Evolutionary conservation across 2,113 vertebrate genomes (phyloP).

Genomic region (Oostethus manadensis): DNA sequence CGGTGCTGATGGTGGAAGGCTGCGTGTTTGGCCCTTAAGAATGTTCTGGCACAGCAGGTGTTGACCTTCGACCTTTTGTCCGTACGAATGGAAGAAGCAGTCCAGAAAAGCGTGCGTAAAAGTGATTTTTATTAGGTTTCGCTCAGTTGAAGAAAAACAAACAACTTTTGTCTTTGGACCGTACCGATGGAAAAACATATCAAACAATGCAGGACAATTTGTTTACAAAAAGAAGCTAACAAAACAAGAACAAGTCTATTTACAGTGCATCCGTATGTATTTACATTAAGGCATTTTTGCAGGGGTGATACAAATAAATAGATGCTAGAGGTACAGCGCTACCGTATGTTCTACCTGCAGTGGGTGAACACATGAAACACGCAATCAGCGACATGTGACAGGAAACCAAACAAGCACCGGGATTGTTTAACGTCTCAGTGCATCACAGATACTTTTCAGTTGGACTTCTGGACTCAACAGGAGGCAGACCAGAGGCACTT

Average conservation of each 20-base stretch:
- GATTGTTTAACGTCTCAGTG: conserved; percentile 32
- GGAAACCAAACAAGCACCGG: conserved; percentile 53
- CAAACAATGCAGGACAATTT: conserved; percentile 65
- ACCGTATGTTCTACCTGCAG: conserved; percentile 62
- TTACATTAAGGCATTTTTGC: conserved; percentile 79
- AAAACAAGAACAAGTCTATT: conserved; percentile 62
- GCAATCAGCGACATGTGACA: background rate
- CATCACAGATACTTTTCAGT: conserved; percentile 28
- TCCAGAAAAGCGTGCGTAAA: conserved; percentile 43
- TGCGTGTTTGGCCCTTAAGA: too few relatives aligned
- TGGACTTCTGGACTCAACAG: background rate
- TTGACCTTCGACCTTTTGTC: too few relatives aligned
- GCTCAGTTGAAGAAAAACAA: conserved; percentile 73
- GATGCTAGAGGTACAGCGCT: conserved; percentile 65
- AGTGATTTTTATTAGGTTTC: conserved; percentile 73
- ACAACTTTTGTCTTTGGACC: conserved; percentile 74
- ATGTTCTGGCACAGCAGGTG: too few relatives aligned
- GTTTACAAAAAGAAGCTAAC: conserved; percentile 59
- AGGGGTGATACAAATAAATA: conserved; percentile 69
- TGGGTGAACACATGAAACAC: conserved; percentile 42
- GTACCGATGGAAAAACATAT: conserved; percentile 62
- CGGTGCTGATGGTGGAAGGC: too few relatives aligned
- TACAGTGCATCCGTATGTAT: conserved; percentile 73
- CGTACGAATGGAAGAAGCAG: background rate
- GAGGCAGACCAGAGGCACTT: conserved; percentile 55